Percentiles rank a stretch among this genome's conserved stretches.
Conservation (phyloP, 2,113 vertebrate genomes). For the Nannobrachium achirus region DNA sequence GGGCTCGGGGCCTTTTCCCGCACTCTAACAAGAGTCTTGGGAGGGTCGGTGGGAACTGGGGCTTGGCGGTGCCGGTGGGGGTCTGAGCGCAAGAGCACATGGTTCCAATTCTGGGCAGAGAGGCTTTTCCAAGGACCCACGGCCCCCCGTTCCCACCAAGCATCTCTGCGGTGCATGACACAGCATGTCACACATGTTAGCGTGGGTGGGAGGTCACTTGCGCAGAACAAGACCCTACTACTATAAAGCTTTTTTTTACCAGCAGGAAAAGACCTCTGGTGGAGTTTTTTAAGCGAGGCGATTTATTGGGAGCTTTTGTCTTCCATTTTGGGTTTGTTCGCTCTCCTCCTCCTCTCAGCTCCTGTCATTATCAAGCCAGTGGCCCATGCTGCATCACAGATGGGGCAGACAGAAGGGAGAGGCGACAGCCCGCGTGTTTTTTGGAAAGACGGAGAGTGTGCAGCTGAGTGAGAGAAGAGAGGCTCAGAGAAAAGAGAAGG, state of each 20-base stretch:
- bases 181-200: constrained; percentile 39
- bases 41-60: constrained; percentile 9
- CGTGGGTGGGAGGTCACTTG: constrained; percentile 9
- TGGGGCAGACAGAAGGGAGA: constrained; percentile 79
- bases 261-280: constrained; percentile 37
- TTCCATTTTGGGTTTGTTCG: constrained; percentile 48
- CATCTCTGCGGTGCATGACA: constrained; percentile 31
- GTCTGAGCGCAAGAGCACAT: constrained; percentile 52
- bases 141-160: constrained; percentile 46
- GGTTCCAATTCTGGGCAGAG: constrained; percentile 60
- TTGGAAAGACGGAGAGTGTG: constrained; percentile 68
- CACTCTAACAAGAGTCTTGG: constrained; percentile 45
- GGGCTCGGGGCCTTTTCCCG: constrained; percentile 61
- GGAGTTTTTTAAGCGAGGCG: constrained; percentile 24
- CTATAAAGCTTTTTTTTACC: constrained; percentile 23
- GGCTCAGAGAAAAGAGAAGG: constrained; percentile 37
- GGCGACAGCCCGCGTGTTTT: constrained; percentile 74
- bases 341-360: constrained; percentile 42
- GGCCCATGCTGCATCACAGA: constrained; percentile 80
- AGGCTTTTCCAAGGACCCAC: constrained; percentile 56
- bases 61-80: constrained; percentile 3
- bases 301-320: constrained; percentile 44
- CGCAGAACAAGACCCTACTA: constrained; percentile 27
- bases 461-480: constrained; percentile 68
- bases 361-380: constrained; percentile 69